phyloP scores from a whole-genome alignment of 2,888 invertebrate genomes.

The Pasiphila rectangulata region DNA sequence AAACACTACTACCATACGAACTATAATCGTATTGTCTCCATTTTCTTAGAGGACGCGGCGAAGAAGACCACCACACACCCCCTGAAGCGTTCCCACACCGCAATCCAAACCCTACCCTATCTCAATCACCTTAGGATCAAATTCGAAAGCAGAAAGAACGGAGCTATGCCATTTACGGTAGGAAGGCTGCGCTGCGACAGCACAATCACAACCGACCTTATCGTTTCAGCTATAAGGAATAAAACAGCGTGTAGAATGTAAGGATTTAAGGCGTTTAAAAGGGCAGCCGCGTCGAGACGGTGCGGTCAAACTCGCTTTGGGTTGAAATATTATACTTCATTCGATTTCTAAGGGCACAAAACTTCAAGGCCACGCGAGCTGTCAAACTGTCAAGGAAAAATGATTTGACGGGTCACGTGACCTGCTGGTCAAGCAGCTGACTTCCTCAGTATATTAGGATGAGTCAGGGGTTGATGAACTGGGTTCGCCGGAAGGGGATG shows the following conservation, averaged over 20 bases:
- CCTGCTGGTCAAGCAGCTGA: too few relatives aligned
- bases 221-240: too few relatives aligned
- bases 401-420: too few relatives aligned
- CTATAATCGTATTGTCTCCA: conserved; percentile 74
- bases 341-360: conserved; percentile 40
- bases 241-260: too few relatives aligned
- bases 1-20: conserved; percentile 52
- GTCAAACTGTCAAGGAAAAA: conserved; percentile 8
- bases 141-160: not conserved
- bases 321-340: conserved; percentile 67
- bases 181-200: conserved; percentile 57
- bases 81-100: conserved; percentile 32
- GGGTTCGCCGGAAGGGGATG: conserved; percentile 6
- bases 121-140: conserved; percentile 15
- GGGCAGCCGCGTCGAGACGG: not conserved
- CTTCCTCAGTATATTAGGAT: not conserved
- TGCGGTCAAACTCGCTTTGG: not conserved
- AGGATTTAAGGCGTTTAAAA: too few relatives aligned
- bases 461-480: conserved; percentile 19
- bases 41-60: conserved; percentile 72
- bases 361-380: conserved; percentile 56
- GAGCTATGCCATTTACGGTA: conserved; percentile 35
- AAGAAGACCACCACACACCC: conserved; percentile 68
- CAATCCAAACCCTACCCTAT: not conserved
- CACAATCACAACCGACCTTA: conserved; percentile 63